Base-by-base conservation (phyloP, 2,888 invertebrate genomes). In the Stegana nigrithorax region DNA sequence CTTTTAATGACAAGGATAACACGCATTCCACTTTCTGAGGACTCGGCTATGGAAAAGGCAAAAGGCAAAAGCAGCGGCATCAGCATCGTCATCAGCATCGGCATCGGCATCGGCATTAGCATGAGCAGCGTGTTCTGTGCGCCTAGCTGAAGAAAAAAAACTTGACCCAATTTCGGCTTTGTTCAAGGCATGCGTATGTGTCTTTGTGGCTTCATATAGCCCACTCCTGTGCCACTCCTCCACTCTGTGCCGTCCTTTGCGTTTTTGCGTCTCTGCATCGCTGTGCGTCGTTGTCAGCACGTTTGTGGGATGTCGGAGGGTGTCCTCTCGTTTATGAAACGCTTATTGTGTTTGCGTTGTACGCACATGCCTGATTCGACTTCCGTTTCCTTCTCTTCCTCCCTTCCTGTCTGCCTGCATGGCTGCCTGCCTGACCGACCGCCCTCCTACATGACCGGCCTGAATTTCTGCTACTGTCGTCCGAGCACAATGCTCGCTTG, bases 301-400 rank as follows among this genome's bases (percentile, higher is more conserved):
- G 8, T 29, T 29, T 53, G 19, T 14, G 17, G 51, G 70, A 78
- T 78, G 73, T 76, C 78, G 78, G 78, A n/a, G n/a, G n/a, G n/a
- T n/a, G n/a, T n/a, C n/a, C n/a, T n/a, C n/a, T n/a, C 73, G 76
- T 73, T 75, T 75, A 78, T 78, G 78, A 75, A 75, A 74, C 78
- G 76, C 76, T 78, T 75, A 78, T 75, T 75, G 75, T 78, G 75
- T 75, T 75, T 75, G 75, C 70, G 67, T 74, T 74, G 74, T 65
- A 72, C 53, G 73, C 69, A 67, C 56, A 23, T 36, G 42, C 55
- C 32, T 14, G 32, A 26, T 19, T 29, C 32, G 29, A 14, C 42
- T 39, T 25, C 61, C 68, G 61, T 65, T 58, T 63, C 63, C 65
- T 64, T 67, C 60, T 62, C 62, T 68, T 68, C 73, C 12, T 39